Evolutionary conservation across 2,113 vertebrate genomes (phyloP).

Genomic region (Myiozetetes cayanensis): DNA sequence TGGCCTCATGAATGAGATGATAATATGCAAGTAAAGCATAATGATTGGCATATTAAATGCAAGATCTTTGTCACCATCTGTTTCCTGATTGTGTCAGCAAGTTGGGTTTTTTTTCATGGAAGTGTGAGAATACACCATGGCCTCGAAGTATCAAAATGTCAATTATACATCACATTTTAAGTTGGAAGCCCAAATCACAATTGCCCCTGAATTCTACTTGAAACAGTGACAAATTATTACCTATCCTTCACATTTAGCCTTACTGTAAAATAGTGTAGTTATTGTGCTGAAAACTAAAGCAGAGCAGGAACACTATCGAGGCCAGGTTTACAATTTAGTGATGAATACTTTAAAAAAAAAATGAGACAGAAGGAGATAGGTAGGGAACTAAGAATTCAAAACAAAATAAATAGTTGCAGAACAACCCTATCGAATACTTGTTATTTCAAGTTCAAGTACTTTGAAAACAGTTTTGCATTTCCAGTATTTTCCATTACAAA

Average conservation of each 20-base stretch:
- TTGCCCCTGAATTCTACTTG: constrained; percentile 71
- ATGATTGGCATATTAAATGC: constrained; percentile 84
- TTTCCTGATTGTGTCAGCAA: constrained; percentile 85
- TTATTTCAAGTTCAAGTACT: not conserved
- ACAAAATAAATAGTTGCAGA: not conserved
- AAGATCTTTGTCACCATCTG: constrained; percentile 84
- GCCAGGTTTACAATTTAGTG: not conserved
- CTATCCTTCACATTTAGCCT: constrained; percentile 53
- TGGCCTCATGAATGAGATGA: constrained; percentile 80
- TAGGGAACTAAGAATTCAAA: not conserved
- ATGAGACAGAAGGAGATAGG: not conserved
- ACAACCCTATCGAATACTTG: not conserved
- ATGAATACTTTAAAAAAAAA: constrained; percentile 11
- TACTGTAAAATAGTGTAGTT: not conserved
- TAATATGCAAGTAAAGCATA: constrained; percentile 79
- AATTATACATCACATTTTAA: constrained; percentile 84
- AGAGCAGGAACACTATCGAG: not conserved
- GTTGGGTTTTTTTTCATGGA: constrained; percentile 73
- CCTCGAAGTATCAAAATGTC: constrained; percentile 84
- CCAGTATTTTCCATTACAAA: not conserved
- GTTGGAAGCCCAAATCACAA: constrained; percentile 79
- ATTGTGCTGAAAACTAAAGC: constrained; percentile 20
- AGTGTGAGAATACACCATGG: constrained; percentile 83
- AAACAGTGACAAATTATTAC: constrained; percentile 68
- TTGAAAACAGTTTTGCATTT: not conserved